These are phyloP conservation scores for Seira sanloemensis DNA, from an alignment of 2,888 invertebrate species.

Conservation along the genomic window DNA sequence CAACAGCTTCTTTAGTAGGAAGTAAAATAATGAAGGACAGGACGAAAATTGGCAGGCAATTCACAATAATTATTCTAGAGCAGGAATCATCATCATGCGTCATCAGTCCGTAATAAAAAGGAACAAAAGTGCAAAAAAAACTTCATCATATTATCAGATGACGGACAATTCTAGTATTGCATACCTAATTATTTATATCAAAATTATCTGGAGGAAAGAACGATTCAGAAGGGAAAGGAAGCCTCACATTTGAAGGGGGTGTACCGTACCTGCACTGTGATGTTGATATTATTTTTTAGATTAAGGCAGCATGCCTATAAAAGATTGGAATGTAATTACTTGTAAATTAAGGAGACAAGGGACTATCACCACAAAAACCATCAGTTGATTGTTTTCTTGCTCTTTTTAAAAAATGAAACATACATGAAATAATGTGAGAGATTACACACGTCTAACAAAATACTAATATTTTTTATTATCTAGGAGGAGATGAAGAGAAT, in stretches of 20 bases:
- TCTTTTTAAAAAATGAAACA: neutral
- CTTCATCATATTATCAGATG: neutral
- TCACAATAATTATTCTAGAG: neutral
- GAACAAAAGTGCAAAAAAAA: neutral
- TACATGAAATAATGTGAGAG: neutral
- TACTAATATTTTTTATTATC: neutral
- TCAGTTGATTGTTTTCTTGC: neutral
- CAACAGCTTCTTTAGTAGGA: conserved; percentile 72
- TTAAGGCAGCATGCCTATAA: too few species aligned
- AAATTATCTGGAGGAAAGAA: neutral
- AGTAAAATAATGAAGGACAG: conserved; percentile 54
- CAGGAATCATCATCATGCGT: neutral
- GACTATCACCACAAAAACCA: too few species aligned
- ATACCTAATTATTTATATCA: neutral
- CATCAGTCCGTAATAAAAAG: neutral
- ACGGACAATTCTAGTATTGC: neutral
- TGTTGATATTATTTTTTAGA: conserved; percentile 29
- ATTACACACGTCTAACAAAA: neutral
- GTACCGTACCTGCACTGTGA: conserved; percentile 62
- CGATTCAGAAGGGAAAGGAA: neutral
- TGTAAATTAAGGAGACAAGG: too few species aligned
- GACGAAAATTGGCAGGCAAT: neutral
- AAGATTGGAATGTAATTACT: too few species aligned
- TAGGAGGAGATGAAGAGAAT: neutral
- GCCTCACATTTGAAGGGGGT: neutral